A percentile compares a stretch with the other conserved stretches of the same genome.
These are phyloP conservation scores for Pipistrellus pygmaeus DNA, from an alignment of 2,797 vertebrate genomes.

Conservation along the genomic window DNA sequence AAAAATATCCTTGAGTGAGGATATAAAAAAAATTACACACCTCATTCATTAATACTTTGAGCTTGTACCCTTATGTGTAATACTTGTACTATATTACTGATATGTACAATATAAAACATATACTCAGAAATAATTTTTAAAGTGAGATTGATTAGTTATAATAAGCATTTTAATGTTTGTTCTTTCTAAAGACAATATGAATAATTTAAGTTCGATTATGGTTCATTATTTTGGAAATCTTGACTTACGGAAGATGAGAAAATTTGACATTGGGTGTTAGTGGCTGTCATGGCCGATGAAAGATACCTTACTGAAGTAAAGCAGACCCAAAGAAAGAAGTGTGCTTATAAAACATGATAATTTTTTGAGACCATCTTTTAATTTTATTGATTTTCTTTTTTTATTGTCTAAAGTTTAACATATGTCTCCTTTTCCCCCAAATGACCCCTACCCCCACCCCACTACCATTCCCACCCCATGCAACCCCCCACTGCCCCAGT, in stretches of 20 bases:
- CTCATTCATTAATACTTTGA: background rate
- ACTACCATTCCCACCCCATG: too few species aligned
- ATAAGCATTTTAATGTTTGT: conserved; percentile 17
- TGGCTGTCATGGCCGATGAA: conserved; percentile 8
- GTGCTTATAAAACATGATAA: conserved; percentile 11
- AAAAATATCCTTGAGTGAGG: too few species aligned
- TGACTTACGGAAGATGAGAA: background rate
- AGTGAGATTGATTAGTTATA: background rate
- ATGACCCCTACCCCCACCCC: too few species aligned
- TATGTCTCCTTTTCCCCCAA: too few species aligned
- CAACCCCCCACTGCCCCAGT: too few species aligned
- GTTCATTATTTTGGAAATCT: background rate
- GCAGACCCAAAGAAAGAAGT: conserved; percentile 17
- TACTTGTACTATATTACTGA: background rate
- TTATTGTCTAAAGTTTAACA: too few species aligned
- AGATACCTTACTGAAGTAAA: conserved; percentile 20
- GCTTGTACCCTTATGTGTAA: background rate
- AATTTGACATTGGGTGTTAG: background rate
- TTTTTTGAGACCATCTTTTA: background rate
- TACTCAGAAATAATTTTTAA: background rate
- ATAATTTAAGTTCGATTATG: background rate
- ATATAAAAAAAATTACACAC: background rate
- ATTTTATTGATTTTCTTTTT: too few species aligned
- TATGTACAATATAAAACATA: background rate
- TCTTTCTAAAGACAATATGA: conserved; percentile 6